These are phyloP conservation scores for Dasyprocta punctata DNA, from an alignment of 2,113 vertebrate genomes.

Conservation along the genomic window DNA sequence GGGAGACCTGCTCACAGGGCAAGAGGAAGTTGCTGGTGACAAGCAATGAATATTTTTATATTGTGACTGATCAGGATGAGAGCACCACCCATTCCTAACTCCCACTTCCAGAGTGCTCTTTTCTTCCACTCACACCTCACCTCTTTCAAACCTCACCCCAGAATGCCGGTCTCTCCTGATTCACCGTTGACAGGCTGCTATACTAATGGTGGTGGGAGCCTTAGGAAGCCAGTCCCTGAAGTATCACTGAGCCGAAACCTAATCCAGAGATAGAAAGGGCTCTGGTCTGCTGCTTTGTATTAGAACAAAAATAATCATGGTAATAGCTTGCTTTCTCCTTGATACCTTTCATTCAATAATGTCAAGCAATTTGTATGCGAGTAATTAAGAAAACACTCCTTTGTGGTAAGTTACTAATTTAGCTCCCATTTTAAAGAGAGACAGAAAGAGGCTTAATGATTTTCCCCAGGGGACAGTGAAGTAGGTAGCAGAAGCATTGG, in stretches of 20 bases:
- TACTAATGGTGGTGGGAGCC: constrained; percentile 25
- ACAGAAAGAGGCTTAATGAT: constrained; percentile 77
- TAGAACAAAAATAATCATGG: constrained; percentile 72
- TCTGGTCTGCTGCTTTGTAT: constrained; percentile 60
- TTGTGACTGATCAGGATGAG: neutral
- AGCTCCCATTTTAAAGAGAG: constrained; percentile 79
- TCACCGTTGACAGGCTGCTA: constrained; percentile 47
- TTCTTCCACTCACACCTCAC: neutral
- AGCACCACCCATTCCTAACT: neutral
- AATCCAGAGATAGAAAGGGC: constrained; percentile 67
- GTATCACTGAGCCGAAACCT: constrained; percentile 53
- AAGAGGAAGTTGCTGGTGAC: neutral
- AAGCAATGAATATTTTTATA: neutral
- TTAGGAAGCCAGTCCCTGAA: constrained; percentile 58
- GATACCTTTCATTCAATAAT: constrained; percentile 75
- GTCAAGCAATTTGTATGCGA: constrained; percentile 70
- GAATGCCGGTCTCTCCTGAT: neutral
- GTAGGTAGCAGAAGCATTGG: constrained; percentile 58
- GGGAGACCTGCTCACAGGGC: neutral
- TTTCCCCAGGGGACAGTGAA: constrained; percentile 63
- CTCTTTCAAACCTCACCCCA: neutral
- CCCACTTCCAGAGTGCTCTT: neutral
- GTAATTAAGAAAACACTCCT: constrained; percentile 80
- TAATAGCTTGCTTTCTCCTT: constrained; percentile 69
- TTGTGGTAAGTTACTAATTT: constrained; percentile 77